Evolutionary conservation across 1,140 invertebrate genomes (phyloP), one percentile per base, ranked within the genome.

Genomic region (Drosophila carrolli): DNA sequence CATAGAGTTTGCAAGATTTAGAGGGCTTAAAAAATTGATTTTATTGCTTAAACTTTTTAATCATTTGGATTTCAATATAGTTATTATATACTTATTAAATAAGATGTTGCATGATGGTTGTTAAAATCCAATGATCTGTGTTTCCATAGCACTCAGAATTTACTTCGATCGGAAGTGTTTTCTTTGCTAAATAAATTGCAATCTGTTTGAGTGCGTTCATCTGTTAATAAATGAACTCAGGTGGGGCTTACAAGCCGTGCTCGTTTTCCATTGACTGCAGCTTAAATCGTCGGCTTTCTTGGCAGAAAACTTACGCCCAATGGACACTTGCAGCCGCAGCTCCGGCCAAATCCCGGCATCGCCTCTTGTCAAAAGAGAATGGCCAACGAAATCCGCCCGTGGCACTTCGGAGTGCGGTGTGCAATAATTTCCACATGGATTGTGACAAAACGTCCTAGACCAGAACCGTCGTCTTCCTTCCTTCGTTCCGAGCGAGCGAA

Each of bases 401-500:
- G 63, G 62, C 67, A 62, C 65, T 50, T 9, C 35, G 62, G 13
- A 43, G 44, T 65, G 56, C 48, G 53, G 51, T 37, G 16, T 46
- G 78, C 57, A 78, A 81, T 77, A 81, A 85, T 68, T 81, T 81
- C 53, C 67, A 55, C 67, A 67, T 47, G 74, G 60, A 66, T 81
- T 81, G 55, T 55, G 56, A 53, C 58, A 35, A 67, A 71, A 60
- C 47, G 57, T 63, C 35, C 48, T 14, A 38, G 41, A 23, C 16
- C 23, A 23, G 23, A 29, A 32, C 13, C 14, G 29, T 41, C 27
- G 38, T 38, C 23, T 56, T 53, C 38, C 55, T 47, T 46, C 38
- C 55, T 23, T 51, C 29, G 32, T 81, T 85, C 46, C 46, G 44
- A 38, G 16, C 38, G 41, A 50, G 47, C 29, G 19, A 40, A 44